Evolutionary conservation across 2,888 invertebrate genomes (phyloP), one percentile per base, ranked within the genome.

Genomic region (Amphipoea oculea): DNA sequence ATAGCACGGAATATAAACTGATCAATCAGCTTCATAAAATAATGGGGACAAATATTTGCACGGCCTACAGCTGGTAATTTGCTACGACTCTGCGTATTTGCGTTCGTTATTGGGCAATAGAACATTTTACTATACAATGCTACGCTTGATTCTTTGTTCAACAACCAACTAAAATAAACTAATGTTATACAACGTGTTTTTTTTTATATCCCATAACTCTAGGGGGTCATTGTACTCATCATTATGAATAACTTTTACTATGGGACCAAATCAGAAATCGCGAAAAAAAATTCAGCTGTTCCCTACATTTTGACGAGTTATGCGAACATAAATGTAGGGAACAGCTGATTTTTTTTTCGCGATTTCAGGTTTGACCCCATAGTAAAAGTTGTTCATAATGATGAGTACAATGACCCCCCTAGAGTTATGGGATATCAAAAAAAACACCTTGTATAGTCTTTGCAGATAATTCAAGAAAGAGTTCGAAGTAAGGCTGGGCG

Each of bases 21-120:
- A 71, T 81, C 71, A 84, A 84, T 86, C 67, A 71, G 51, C 78
- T 60, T 66, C 63, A 86, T 74, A 73, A 67, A 86, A 23, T 65
- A 86, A 78, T 23, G 78, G 14, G 86, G 86, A 48, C 86, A 86
- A 73, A 73, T 83, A 78, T 84, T 78, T 51, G 84, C 75, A 65
- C 70, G 69, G 70, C 73, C 79, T 62, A 83, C 69, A 45, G 29
- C 7, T 63, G 51, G 71, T 69, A 71, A 85, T 83, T 86, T 62
- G 42, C 36, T 65, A 9, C 63, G 60, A 72, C 23, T 40, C n/a
- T 14, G 48, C 17, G 12, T 70, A 70, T 76, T 74, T 51, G 75
- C 57, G 70, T 45, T 73, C 66, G 45, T 75, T 40, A 78, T 78
- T 57, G 45, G 45, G 6, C 57, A 57, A 83, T 29, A 57, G 40